These are phyloP conservation scores for Urocitellus parryii DNA, from an alignment of 2,113 vertebrate species.

Conservation along the genomic window DNA sequence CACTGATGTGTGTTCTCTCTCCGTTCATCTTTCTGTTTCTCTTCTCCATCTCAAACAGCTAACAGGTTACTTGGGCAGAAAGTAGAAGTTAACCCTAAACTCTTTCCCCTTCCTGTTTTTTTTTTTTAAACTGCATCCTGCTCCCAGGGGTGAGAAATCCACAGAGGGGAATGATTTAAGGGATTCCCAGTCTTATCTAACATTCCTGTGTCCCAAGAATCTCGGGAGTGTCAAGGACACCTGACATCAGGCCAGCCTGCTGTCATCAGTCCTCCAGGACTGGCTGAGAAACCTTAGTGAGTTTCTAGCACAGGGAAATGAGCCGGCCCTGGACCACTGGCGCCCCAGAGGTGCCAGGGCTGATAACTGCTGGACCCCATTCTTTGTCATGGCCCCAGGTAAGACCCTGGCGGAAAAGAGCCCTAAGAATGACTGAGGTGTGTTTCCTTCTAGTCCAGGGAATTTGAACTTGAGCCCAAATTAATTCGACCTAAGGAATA, in stretches of 20 bases:
- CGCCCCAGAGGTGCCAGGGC: not conserved
- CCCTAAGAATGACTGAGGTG: not conserved
- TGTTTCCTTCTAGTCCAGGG: not conserved
- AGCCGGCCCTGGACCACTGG: not conserved
- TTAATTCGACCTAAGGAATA: not conserved
- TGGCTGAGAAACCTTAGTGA: not conserved
- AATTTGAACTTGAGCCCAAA: not conserved
- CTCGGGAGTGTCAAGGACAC: not conserved
- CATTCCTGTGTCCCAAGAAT: not conserved
- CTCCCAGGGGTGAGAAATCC: not conserved
- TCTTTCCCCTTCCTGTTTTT: not conserved
- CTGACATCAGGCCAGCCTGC: not conserved
- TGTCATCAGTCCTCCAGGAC: not conserved
- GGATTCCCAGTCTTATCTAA: not conserved
- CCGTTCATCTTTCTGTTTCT: not conserved
- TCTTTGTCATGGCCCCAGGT: not conserved
- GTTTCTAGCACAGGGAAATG: not conserved
- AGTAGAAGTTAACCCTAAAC: not conserved
- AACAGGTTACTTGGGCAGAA: not conserved
- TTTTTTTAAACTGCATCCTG: not conserved
- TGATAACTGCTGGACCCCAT: rapidly evolving
- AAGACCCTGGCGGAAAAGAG: not conserved
- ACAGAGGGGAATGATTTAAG: not conserved
- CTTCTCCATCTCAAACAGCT: not conserved
- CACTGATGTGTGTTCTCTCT: not conserved